phyloP scores from a whole-genome alignment of 2,113 vertebrate species.

The Todiramphus saurophagus region DNA sequence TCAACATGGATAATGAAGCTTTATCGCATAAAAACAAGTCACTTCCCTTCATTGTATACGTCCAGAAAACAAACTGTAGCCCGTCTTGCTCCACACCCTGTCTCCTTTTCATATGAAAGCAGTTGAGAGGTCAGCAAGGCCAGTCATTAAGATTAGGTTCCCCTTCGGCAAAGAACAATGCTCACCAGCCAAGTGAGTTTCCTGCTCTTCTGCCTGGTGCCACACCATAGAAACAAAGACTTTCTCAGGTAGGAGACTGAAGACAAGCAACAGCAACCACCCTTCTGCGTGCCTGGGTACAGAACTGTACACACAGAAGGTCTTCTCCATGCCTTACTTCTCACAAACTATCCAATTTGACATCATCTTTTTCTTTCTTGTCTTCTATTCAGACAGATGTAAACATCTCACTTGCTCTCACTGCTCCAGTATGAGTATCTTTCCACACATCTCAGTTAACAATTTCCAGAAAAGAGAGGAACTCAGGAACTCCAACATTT shows the following conservation, averaged over 20 bases:
- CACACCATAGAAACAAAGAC: background rate
- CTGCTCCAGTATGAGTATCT: background rate
- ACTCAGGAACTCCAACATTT: background rate
- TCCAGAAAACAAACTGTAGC: background rate
- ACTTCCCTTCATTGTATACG: background rate
- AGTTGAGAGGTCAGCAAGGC: background rate
- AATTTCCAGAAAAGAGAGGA: background rate
- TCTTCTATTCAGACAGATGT: background rate
- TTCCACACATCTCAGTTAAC: background rate
- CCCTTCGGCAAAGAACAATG: background rate
- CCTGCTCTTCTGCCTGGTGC: background rate
- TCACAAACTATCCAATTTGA: background rate
- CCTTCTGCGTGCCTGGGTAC: background rate
- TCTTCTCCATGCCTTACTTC: background rate
- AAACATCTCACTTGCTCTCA: background rate
- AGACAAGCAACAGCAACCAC: background rate
- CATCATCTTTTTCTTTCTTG: background rate
- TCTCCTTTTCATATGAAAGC: background rate
- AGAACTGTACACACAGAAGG: background rate
- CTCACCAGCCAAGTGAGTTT: accelerated
- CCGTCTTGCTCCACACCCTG: background rate
- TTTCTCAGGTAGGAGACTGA: background rate
- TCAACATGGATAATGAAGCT: background rate
- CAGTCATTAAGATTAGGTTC: background rate
- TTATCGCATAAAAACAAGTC: background rate